Percentiles rank a stretch among this genome's conserved stretches.
phyloP scores from a whole-genome alignment of 2,888 invertebrate species.

The Sialis fuliginosa region DNA sequence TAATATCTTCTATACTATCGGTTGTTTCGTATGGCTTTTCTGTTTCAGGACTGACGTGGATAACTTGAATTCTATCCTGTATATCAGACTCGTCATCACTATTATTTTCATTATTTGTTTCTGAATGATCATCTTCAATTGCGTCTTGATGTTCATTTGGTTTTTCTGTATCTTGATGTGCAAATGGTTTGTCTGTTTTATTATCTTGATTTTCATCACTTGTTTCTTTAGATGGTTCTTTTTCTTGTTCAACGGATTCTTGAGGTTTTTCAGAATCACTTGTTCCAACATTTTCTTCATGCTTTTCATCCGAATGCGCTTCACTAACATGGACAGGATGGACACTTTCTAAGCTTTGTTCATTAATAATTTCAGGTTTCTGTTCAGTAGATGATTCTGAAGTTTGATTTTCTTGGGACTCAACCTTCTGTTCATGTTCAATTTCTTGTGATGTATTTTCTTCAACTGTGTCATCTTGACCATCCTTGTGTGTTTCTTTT shows the following conservation, averaged over 20 bases:
- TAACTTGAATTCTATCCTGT: too few relatives aligned
- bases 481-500: too few relatives aligned
- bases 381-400: not conserved
- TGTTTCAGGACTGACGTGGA: too few relatives aligned
- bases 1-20: too few relatives aligned
- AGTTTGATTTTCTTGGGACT: not conserved
- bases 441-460: too few relatives aligned
- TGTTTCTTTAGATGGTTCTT: not conserved
- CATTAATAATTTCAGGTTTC: not conserved
- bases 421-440: too few relatives aligned
- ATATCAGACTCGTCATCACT: too few relatives aligned
- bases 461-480: too few relatives aligned
- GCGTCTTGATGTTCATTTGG: constrained; percentile 19
- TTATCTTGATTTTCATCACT: too few relatives aligned
- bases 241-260: not conserved
- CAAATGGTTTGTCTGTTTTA: not conserved
- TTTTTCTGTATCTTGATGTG: not conserved
- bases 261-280: not conserved
- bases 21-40: too few relatives aligned
- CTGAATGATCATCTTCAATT: constrained; percentile 12
- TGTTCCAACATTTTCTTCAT: not conserved
- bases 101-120: constrained; percentile 1
- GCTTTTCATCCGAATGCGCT: not conserved
- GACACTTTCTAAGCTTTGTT: too few relatives aligned
- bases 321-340: not conserved